These are phyloP conservation scores for Crotalus viridis DNA, from an alignment of 2,113 vertebrate species.

Conservation along the genomic window DNA sequence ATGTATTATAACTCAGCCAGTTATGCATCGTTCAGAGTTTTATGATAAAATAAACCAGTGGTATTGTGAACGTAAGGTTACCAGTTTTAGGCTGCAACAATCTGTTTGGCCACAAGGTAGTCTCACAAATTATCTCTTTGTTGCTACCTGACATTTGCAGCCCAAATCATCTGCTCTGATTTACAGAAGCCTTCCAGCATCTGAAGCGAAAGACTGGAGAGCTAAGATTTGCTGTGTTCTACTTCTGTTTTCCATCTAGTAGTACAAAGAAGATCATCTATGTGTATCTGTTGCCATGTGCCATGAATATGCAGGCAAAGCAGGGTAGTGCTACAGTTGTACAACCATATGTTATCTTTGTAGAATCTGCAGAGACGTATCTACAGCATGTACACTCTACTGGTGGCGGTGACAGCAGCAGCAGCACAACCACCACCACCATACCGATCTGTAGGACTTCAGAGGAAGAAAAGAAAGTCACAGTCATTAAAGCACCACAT, in stretches of 20 bases:
- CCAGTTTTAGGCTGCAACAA: neutral
- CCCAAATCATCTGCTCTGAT: neutral
- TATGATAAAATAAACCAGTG: neutral
- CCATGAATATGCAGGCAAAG: neutral
- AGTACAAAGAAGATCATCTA: neutral
- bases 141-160: neutral
- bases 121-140: neutral
- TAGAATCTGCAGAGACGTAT: conserved; percentile 74
- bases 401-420: conserved; percentile 69
- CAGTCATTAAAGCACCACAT: conserved; percentile 92
- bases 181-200: neutral
- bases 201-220: neutral
- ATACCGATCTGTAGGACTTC: conserved; percentile 90
- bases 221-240: neutral
- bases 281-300: neutral
- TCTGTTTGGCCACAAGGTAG: neutral
- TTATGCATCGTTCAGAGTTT: neutral
- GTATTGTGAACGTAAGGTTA: neutral
- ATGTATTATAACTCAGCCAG: neutral
- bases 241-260: neutral
- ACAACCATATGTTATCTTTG: conserved; percentile 46
- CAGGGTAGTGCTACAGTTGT: conserved; percentile 21
- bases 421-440: conserved; percentile 52
- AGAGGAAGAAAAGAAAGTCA: conserved; percentile 92
- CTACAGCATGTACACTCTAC: conserved; percentile 80